Conservation (phyloP, 2,888 invertebrate species). For the Phaedon cochleariae region DNA sequence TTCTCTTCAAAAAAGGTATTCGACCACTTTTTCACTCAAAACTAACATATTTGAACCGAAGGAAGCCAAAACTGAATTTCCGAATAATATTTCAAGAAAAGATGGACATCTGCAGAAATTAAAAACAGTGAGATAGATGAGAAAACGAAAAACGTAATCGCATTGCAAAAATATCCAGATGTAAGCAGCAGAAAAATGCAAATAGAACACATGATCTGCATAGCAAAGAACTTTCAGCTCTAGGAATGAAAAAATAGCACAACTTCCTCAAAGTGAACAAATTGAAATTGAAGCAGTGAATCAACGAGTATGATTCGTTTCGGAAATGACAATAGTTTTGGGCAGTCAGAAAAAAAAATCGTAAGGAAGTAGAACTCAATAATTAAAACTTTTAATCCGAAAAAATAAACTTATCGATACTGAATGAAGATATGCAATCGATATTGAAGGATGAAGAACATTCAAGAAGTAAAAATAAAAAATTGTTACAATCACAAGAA, state of each 20-base stretch:
- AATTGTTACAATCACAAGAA: conserved; percentile 24
- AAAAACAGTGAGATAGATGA: conserved; percentile 35
- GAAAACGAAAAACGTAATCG: conserved; percentile 29
- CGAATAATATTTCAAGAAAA: conserved; percentile 47
- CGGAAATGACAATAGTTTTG: conserved; percentile 20
- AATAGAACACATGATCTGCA: conserved; percentile 25
- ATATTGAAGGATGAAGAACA: conserved; percentile 19
- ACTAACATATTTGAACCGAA: conserved; percentile 57
- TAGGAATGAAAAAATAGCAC: conserved; percentile 13
- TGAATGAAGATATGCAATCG: conserved; percentile 26
- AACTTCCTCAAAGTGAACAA: conserved; percentile 3
- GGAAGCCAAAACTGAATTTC: conserved; percentile 53
- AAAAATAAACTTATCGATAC: conserved; percentile 19
- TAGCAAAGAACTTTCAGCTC: conserved; percentile 11
- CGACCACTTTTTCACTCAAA: no score
- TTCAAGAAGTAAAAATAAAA: conserved; percentile 20
- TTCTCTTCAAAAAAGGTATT: no score
- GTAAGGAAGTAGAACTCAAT: conserved; percentile 25
- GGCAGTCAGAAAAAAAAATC: conserved; percentile 23
- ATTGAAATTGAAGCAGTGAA: conserved; percentile 14
- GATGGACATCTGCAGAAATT: conserved; percentile 63
- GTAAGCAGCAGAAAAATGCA: conserved; percentile 19
- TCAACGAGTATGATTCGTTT: conserved; percentile 10
- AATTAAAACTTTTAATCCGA: conserved; percentile 22
- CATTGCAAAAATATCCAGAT: conserved; percentile 14